Base-by-base conservation (phyloP, 1,140 invertebrate species). In the Telenomus remus region DNA sequence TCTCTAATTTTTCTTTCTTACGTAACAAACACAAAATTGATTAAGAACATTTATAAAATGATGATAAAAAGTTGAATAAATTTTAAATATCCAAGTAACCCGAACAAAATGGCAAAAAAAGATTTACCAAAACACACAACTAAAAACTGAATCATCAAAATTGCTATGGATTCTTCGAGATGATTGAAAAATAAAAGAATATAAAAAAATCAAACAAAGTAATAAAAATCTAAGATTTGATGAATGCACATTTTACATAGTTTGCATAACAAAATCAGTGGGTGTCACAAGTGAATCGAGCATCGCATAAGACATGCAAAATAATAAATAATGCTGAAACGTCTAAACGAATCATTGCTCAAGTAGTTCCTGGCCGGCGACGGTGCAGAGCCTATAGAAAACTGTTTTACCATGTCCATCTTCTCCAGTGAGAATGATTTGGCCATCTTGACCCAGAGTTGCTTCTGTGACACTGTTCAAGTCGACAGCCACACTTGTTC, bases 341-440 rank as follows among this genome's bases (percentile, higher is more conserved):
- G 54, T 81, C 76, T 82, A 78, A 81, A 80, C 63, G 63, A 83
- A 79, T 88, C 85, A 87, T 83, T 88, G 86, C 73, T 88, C 86
- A 78, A 88, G 82, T 82, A 88, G 81, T 83, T 88, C 87, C 80
- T 88, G 87, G 84, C 85, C 85, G 83, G 86, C 85, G 85, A 88
- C 86, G 82, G 86, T 87, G 86, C 87, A 88, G 85, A 88, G 86
- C 87, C 86, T 88, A 88, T 89, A 88, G 85, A 87, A 88, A 88
- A 88, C 83, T 84, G 86, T 84, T 88, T 86, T 90, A 96, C 95
- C 95, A 89, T 96, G 95, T 81, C 96, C 94, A 89, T 97, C 95
- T 91, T 97, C 96, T 56, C 95, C 95, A 47, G 96, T 97, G 68
- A 98, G 91, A 80, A 98, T 97, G 79, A 98, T 94, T 89, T 98